Evolutionary conservation across 1,140 invertebrate species (phyloP).

Genomic region (Bradysia coprophila): DNA sequence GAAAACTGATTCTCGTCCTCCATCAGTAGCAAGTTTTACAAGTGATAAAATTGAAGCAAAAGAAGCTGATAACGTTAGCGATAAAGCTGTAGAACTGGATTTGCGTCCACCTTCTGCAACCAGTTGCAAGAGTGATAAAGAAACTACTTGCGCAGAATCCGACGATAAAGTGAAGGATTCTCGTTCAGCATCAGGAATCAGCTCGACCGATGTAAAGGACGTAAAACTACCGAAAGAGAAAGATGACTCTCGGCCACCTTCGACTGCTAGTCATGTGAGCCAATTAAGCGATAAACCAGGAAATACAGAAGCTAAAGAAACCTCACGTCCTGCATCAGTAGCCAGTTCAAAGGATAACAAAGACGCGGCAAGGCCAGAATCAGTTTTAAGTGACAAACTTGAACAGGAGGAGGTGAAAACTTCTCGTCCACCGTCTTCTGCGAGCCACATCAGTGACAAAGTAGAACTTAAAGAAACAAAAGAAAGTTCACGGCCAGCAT

Average conservation of each 20-base stretch:
- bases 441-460: neutral
- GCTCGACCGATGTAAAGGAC: neutral
- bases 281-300: neutral
- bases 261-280: neutral
- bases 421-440: neutral
- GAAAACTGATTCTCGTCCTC: conserved; percentile 8
- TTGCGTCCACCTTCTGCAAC: too few species aligned
- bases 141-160: neutral
- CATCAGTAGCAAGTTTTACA: conserved; percentile 7
- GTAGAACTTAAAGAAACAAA: neutral
- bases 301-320: conserved; percentile 2
- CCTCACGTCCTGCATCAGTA: conserved; percentile 8
- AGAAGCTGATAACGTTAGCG: neutral
- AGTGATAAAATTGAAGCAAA: conserved; percentile 1
- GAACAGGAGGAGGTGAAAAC: neutral
- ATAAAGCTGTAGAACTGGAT: neutral
- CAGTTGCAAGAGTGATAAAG: neutral
- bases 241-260: neutral
- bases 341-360: neutral
- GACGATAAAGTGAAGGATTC: neutral
- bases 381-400: neutral
- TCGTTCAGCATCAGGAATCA: neutral
- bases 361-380: neutral
- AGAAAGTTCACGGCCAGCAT: conserved; percentile 7
- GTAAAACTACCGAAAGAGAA: neutral